Base-by-base conservation (phyloP, 2,888 invertebrate genomes). In the Pardosa pseudoannulata region DNA sequence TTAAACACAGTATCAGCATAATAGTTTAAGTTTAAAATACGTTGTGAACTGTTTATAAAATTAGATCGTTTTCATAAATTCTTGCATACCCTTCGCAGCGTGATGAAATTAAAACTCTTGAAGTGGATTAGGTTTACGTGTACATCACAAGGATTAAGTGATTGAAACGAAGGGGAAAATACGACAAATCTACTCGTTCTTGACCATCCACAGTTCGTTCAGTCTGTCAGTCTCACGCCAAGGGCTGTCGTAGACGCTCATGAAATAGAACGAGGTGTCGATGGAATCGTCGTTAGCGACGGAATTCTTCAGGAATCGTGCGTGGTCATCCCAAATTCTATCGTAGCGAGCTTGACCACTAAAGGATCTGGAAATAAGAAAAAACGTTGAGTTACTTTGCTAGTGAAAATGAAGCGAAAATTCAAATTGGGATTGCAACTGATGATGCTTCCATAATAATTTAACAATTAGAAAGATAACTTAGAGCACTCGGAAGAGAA, bases 201-300 rank as follows among this genome's bases (percentile, higher is more conserved):
- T 85, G 27, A 36, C 32, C 78, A 85, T 23, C 83, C 83, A 85
- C 2, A 85, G 73, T 68, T 85, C 83, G 28, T 85, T 85, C 13
- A 85, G 50, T 56, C 83, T 23, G n/a, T 85, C 13, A 2, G 39
- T 41, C 2, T 67, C 67, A 2, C 65, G 76, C 78, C 83, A 78
- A 1, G 83, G 83, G 13, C 78, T 78, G 73, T 85, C 83, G 23
- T 85, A 85, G 46, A 79, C 83, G 27, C 68, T 39, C 19, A 85
- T 85, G 41, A 76, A 85, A 32, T 85, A 85, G 41, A 68, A 85
- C 7, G 78, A 46, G 19, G 71, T 19, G 29, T 83, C 50, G 3
- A 78, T 56, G 1, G 23, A 41, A 5, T 0, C 39, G 23, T 73
- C 56, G 5, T 29, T 27, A 5, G 68, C 28, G 11, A 56, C 31